phyloP scores from a whole-genome alignment of 2,113 vertebrate genomes.

The Cairina moschata region DNA sequence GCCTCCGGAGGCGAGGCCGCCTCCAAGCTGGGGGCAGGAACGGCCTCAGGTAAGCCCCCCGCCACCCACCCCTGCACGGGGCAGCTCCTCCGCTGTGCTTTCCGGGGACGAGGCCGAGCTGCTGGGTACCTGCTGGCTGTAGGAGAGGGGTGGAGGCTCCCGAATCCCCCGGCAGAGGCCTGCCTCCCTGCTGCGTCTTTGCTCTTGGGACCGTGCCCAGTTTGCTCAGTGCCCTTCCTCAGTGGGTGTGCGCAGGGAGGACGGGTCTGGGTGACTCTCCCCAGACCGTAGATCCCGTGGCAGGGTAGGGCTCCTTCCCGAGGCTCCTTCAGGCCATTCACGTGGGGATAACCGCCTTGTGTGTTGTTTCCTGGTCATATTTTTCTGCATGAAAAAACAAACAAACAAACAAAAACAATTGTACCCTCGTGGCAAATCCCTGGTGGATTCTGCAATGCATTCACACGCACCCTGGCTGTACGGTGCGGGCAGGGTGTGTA shows the following conservation, averaged over 20 bases:
- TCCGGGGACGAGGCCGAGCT: neutral
- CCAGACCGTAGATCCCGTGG: neutral
- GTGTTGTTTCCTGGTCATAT: neutral
- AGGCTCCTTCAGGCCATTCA: neutral
- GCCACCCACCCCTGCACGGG: fast-evolving
- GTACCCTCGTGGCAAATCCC: neutral
- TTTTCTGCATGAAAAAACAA: fast-evolving
- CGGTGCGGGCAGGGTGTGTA: neutral
- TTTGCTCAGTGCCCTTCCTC: neutral
- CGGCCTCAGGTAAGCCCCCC: conserved; percentile 71
- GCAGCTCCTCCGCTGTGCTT: fast-evolving
- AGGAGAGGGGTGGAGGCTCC: neutral
- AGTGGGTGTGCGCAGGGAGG: neutral
- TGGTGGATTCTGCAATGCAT: neutral
- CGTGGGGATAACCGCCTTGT: fast-evolving
- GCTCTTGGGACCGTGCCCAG: fast-evolving
- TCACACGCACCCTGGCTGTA: fast-evolving
- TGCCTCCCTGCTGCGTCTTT: neutral
- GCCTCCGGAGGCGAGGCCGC: conserved; percentile 60
- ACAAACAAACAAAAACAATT: no score
- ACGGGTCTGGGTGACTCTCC: neutral
- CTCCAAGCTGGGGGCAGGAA: conserved; percentile 69
- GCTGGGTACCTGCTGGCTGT: neutral
- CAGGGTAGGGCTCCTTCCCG: fast-evolving
- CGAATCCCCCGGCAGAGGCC: neutral